Evolutionary conservation across 2,888 invertebrate genomes (phyloP).

Genomic region (Cantharis rustica): DNA sequence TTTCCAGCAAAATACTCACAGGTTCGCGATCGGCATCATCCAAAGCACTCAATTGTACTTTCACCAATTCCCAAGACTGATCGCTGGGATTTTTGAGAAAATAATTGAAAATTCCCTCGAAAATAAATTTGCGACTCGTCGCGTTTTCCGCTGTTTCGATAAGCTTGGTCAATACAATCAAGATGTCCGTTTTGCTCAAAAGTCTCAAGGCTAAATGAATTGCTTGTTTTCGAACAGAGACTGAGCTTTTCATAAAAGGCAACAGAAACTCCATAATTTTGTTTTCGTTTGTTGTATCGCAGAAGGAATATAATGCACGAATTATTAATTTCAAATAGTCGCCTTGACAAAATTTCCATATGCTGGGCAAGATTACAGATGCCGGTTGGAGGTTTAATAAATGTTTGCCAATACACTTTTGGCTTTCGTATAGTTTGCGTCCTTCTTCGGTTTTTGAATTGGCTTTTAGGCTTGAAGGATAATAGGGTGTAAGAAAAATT

Average conservation of each 20-base stretch:
- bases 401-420: constrained; percentile 1
- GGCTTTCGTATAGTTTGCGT: background rate
- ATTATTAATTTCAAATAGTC: constrained; percentile 17
- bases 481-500: background rate
- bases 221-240: constrained; percentile 26
- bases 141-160: constrained; percentile 7
- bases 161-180: background rate
- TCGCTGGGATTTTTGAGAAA: constrained; percentile 13
- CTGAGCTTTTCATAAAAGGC: constrained; percentile 4
- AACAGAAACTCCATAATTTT: constrained; percentile 10
- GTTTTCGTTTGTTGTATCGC: constrained; percentile 15
- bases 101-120: constrained; percentile 9
- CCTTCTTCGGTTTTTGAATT: background rate
- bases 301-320: constrained; percentile 13
- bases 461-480: background rate
- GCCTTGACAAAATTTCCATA: constrained; percentile 16
- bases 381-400: constrained; percentile 15
- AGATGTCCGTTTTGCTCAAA: background rate
- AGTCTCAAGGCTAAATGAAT: constrained; percentile 13
- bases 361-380: background rate
- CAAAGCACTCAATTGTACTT: constrained; percentile 1
- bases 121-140: constrained; percentile 6
- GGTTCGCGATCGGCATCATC: constrained; percentile 12
- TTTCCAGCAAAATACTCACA: constrained; percentile 10
- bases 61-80: constrained; percentile 13